phyloP scores from a whole-genome alignment of 2,888 invertebrate species.

The Rhaphigaster nebulosa region DNA sequence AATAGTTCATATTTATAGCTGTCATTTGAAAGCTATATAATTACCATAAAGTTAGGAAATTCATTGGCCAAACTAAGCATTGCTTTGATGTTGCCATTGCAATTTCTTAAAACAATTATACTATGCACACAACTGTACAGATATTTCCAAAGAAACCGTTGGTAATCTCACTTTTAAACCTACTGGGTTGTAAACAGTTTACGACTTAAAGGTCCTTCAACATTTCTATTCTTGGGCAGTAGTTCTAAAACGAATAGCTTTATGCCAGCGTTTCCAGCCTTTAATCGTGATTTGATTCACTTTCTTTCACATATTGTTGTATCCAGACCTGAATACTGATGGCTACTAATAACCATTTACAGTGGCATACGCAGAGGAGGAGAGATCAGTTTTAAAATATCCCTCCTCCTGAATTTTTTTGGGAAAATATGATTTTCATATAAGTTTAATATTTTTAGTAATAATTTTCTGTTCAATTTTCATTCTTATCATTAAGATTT shows the following conservation, averaged over 20 bases:
- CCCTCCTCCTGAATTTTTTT: too few relatives aligned
- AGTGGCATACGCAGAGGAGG: too few relatives aligned
- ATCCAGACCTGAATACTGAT: background rate
- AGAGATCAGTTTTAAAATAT: too few relatives aligned
- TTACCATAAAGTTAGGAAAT: background rate
- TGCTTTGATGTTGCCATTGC: background rate
- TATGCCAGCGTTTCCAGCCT: background rate
- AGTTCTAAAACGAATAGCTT: background rate
- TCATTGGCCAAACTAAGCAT: background rate
- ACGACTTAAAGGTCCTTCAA: background rate
- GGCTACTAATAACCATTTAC: too few relatives aligned
- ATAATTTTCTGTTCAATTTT: too few relatives aligned
- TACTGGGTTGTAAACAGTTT: background rate
- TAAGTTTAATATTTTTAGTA: too few relatives aligned
- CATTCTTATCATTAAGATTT: too few relatives aligned
- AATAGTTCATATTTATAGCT: background rate
- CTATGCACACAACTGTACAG: background rate
- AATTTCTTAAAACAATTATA: background rate
- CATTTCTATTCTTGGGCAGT: background rate
- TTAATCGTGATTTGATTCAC: background rate
- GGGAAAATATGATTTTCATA: too few relatives aligned
- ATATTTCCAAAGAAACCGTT: background rate
- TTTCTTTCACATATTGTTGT: background rate
- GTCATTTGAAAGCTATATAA: background rate
- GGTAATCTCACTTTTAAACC: background rate